These are phyloP conservation scores for Ellobium chinense DNA, from an alignment of 2,888 invertebrate genomes.

Conservation along the genomic window DNA sequence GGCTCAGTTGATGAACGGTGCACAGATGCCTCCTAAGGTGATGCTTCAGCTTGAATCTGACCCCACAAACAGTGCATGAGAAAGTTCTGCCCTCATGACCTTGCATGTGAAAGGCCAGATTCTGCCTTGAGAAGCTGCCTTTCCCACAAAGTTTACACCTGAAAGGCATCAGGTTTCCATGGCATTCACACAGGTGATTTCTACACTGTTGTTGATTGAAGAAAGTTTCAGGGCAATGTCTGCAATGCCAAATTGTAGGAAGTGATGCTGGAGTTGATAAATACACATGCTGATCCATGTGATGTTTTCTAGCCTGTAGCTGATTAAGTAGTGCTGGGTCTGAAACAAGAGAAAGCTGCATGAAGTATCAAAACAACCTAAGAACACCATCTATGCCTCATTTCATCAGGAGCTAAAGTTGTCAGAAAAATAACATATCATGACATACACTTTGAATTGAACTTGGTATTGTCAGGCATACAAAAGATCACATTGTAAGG, in stretches of 20 bases:
- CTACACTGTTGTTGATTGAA: background rate
- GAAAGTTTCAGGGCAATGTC: constrained; percentile 1
- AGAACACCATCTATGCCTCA: too few species aligned
- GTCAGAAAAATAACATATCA: too few species aligned
- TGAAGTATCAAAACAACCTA: background rate
- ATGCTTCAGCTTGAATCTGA: constrained; percentile 30
- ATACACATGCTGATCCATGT: background rate
- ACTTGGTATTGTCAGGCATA: too few species aligned
- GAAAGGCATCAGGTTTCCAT: constrained; percentile 31
- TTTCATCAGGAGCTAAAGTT: too few species aligned
- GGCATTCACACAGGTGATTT: constrained; percentile 26
- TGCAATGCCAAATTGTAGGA: background rate
- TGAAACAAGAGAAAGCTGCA: constrained; percentile 31
- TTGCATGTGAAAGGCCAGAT: constrained; percentile 34
- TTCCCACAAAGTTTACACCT: constrained; percentile 40
- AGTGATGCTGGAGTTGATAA: background rate
- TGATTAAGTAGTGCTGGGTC: background rate
- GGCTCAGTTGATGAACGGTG: constrained; percentile 16
- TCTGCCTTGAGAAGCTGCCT: constrained; percentile 24
- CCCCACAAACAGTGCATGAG: constrained; percentile 29
- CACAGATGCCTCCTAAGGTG: constrained; percentile 25
- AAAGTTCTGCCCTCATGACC: constrained; percentile 33
- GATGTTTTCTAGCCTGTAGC: background rate
- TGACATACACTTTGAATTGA: too few species aligned
- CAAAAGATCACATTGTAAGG: too few species aligned